Evolutionary conservation across 2,888 invertebrate genomes (phyloP).

Genomic region (Lasioglossum malachurum): DNA sequence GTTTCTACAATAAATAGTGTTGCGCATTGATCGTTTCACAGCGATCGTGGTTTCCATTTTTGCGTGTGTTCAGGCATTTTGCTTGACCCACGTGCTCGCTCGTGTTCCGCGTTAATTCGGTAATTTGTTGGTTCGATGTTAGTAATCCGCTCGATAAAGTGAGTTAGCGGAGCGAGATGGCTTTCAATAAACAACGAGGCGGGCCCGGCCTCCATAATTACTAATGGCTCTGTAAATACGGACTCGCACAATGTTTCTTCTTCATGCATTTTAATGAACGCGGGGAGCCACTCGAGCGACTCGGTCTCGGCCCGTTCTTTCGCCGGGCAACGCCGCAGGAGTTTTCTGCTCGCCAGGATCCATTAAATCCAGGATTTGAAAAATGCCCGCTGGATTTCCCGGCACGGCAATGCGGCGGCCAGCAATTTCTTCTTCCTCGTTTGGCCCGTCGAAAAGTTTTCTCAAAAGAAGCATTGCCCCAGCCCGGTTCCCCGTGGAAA

Average conservation of each 20-base stretch:
- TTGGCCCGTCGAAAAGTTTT: constrained; percentile 18
- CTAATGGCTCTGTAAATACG: constrained; percentile 46
- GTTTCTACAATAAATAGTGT: too few relatives aligned
- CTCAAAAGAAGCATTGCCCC: constrained; percentile 13
- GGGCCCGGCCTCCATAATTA: constrained; percentile 41
- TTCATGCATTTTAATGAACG: constrained; percentile 56
- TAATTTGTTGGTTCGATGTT: not conserved
- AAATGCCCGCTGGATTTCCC: constrained; percentile 26
- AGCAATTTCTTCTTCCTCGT: constrained; percentile 18
- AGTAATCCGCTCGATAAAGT: constrained; percentile 1
- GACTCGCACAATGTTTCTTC: constrained; percentile 24
- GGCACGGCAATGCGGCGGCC: not conserved
- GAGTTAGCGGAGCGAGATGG: constrained; percentile 12
- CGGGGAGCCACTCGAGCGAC: constrained; percentile 14
- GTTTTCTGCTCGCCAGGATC: constrained; percentile 41
- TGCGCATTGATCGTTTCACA: not conserved
- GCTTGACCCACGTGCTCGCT: not conserved
- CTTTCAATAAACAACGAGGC: constrained; percentile 39
- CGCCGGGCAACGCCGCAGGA: not conserved
- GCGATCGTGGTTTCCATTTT: not conserved
- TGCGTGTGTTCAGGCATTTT: not conserved
- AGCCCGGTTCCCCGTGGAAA: not conserved
- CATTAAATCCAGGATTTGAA: constrained; percentile 50
- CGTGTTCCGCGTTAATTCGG: constrained; percentile 3
- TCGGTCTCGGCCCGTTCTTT: not conserved